These are phyloP conservation scores for Pyrrhosoma nymphula DNA, from an alignment of 2,888 invertebrate species.

Conservation along the genomic window DNA sequence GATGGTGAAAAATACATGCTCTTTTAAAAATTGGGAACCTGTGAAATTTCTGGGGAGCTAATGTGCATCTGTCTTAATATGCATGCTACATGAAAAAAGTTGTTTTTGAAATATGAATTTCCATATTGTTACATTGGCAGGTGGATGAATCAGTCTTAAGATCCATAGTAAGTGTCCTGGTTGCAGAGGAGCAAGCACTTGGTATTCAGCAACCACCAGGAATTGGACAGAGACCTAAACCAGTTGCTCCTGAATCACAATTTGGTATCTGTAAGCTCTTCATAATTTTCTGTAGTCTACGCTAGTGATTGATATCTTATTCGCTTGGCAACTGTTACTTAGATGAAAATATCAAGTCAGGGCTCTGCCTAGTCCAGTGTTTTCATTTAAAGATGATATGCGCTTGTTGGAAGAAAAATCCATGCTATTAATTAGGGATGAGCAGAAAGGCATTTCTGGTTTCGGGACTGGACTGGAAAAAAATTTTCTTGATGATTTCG, in stretches of 20 bases:
- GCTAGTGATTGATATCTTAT: neutral
- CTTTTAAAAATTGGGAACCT: no score
- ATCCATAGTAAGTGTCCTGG: conserved; percentile 84
- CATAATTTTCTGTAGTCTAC: neutral
- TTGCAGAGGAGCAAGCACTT: conserved; percentile 85
- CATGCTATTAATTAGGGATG: no score
- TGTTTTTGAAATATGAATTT: no score
- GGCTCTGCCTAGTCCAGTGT: neutral
- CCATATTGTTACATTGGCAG: conserved; percentile 57
- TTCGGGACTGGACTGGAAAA: no score
- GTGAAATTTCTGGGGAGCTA: no score
- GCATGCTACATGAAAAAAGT: no score
- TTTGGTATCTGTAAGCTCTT: conserved; percentile 17
- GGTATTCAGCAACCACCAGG: conserved; percentile 86
- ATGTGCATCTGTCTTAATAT: no score
- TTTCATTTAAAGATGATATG: no score
- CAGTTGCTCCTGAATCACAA: conserved; percentile 77
- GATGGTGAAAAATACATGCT: no score
- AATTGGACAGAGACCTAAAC: conserved; percentile 87
- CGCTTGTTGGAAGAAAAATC: no score
- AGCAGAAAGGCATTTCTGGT: no score
- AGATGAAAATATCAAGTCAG: neutral
- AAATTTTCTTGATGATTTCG: no score
- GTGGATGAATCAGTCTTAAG: conserved; percentile 85
- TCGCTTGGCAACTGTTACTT: neutral